Evolutionary conservation across 2,888 invertebrate genomes (phyloP).

Genomic region (Erpobdella octoculata): DNA sequence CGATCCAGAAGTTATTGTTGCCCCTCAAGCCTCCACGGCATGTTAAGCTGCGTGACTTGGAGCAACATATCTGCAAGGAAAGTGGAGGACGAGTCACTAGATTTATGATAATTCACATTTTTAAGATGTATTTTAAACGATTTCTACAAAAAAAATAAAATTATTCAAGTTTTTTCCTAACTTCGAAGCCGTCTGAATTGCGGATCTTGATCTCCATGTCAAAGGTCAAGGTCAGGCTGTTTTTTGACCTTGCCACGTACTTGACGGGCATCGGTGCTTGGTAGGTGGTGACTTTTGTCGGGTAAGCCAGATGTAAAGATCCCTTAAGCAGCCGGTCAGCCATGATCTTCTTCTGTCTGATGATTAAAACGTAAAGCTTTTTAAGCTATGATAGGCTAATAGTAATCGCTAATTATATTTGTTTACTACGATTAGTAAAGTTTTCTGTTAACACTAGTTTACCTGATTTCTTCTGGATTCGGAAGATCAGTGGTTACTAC

Average conservation of each 20-base stretch:
- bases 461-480: conserved; percentile 24
- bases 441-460: background rate
- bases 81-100: too few relatives aligned
- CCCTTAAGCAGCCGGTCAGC: conserved; percentile 41
- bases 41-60: conserved; percentile 10
- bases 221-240: conserved; percentile 2
- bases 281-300: conserved; percentile 34
- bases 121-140: too few relatives aligned
- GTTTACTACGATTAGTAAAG: background rate
- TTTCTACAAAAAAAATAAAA: too few relatives aligned
- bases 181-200: conserved; percentile 1
- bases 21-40: conserved; percentile 9
- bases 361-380: background rate
- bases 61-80: conserved; percentile 12
- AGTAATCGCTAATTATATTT: background rate
- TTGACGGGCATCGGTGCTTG: conserved; percentile 41
- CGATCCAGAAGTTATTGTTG: background rate
- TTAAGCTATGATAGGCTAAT: background rate
- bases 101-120: too few relatives aligned
- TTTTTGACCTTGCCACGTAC: conserved; percentile 9
- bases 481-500: conserved; percentile 39
- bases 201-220: conserved; percentile 6
- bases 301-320: conserved; percentile 42
- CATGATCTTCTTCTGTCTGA: conserved; percentile 30
- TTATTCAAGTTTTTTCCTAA: background rate